Evolutionary conservation across 2,888 invertebrate genomes (phyloP), one percentile per base, ranked within the genome.

Genomic region (Meta bourneti): DNA sequence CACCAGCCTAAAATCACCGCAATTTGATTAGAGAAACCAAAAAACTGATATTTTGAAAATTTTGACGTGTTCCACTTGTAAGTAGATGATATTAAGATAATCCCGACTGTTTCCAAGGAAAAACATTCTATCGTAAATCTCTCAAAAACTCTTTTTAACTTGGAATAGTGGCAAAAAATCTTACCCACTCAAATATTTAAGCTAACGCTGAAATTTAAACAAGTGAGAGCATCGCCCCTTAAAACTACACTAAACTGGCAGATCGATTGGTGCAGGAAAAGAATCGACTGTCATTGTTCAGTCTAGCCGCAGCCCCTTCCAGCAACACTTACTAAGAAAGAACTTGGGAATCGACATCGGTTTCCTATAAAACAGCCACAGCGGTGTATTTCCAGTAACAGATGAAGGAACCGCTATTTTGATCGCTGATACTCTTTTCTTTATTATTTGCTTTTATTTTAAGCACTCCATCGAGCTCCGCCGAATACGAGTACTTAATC

Each of bases 211-310:
- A 85, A 85, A 75, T 77, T 61, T 69, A 49, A 61, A 49, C 51
- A 77, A 75, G 75, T 69, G 69, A 75, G 71, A 34, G 34, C 34
- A 34, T 34, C 34, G 34, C 61, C 61, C 5, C 13, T 0, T 61
- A 9, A 61, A 16, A 61, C 16, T 16, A 11, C 61, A 61, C 61
- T 61, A 61, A 61, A 61, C 61, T 16, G 11, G 13, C 61, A 61
- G 61, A 61, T 86, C 79, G 86, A 79, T 79, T 52, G 20, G 52
- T 4, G 13, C 7, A 11, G 80, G 51, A 83, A 84, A 84, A 84
- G 74, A 72, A 86, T 77, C 70, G 78, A 70, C 78, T 86, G 86
- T 78, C 86, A 86, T 86, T 78, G 77, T 78, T 78, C 78, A 52
- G 86, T 49, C 77, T 11, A 52, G 71, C 74, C 54, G 34, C 75